A percentile compares a stretch with the other conserved stretches of the same genome.
Conservation (phyloP, 1,140 invertebrate genomes). For the Drosophila sproati region DNA sequence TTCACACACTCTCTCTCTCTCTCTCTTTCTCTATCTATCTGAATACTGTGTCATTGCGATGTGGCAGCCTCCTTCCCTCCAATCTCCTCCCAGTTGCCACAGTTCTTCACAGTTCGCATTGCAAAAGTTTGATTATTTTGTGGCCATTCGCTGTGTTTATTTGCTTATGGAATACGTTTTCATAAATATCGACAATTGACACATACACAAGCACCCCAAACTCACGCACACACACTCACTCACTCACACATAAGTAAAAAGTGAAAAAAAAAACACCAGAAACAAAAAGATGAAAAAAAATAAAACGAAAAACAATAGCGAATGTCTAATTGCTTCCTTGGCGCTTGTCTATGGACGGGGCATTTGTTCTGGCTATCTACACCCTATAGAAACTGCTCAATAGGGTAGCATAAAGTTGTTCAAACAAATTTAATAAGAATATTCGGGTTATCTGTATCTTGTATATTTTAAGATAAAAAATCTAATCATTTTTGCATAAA, state of each 20-base stretch:
- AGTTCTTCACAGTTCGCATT: neutral
- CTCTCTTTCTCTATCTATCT: neutral
- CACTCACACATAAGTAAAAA: constrained; percentile 4
- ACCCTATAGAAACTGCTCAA: constrained; percentile 2
- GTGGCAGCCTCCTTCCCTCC: neutral
- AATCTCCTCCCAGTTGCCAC: too few species aligned
- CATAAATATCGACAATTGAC: constrained; percentile 52
- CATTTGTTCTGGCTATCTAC: constrained; percentile 24
- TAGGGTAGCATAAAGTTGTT: neutral
- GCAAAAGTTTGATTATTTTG: constrained; percentile 32
- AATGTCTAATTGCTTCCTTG: constrained; percentile 51
- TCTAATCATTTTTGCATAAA: neutral
- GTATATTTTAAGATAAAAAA: neutral
- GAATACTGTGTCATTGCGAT: constrained; percentile 6
- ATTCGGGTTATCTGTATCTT: too few species aligned
- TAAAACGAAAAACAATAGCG: constrained; percentile 36
- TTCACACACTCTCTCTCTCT: neutral
- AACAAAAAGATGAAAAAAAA: constrained; percentile 14
- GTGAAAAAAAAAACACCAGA: neutral
- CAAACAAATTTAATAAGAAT: neutral
- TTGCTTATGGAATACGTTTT: constrained; percentile 45
- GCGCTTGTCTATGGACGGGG: constrained; percentile 33
- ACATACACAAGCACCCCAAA: constrained; percentile 13
- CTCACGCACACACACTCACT: constrained; percentile 1
- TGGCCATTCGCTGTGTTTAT: constrained; percentile 36